phyloP scores from a whole-genome alignment of 2,888 invertebrate genomes.

The Cactoblastis cactorum region DNA sequence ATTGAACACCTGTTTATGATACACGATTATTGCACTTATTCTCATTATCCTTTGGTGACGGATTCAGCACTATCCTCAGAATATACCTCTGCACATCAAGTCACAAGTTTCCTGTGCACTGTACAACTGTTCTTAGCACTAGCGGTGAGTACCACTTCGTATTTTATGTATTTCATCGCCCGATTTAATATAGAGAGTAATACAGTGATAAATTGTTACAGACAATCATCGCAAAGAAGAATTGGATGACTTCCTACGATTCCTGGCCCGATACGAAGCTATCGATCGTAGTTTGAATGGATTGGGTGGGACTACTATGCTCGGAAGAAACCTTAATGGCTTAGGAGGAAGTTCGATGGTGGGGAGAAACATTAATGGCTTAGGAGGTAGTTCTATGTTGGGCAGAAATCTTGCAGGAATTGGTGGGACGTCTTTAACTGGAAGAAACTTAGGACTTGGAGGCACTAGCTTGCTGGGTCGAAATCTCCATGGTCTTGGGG shows the following conservation, averaged over 20 bases:
- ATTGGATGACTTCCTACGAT: constrained; percentile 52
- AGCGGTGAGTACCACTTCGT: constrained; percentile 41
- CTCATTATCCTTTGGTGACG: constrained; percentile 11
- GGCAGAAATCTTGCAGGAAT: constrained; percentile 41
- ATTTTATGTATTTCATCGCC: neutral
- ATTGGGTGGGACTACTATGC: constrained; percentile 33
- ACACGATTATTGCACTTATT: neutral
- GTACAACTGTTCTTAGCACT: constrained; percentile 27
- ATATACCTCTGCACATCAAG: constrained; percentile 36
- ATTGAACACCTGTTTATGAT: neutral
- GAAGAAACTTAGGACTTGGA: constrained; percentile 28
- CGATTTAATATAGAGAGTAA: neutral
- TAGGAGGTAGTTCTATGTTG: constrained; percentile 32
- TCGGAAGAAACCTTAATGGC: constrained; percentile 34
- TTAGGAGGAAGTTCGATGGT: constrained; percentile 35
- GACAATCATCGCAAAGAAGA: constrained; percentile 55
- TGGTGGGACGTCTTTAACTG: constrained; percentile 36
- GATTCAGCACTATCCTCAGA: constrained; percentile 33
- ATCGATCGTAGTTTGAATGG: constrained; percentile 37
- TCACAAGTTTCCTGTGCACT: constrained; percentile 36
- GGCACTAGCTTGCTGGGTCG: constrained; percentile 28
- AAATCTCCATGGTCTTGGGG: constrained; percentile 28
- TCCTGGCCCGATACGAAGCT: constrained; percentile 47
- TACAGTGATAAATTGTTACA: constrained; percentile 45
- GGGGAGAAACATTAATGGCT: constrained; percentile 32